Conservation (phyloP, 2,888 invertebrate species). For the Andricus curvator region DNA sequence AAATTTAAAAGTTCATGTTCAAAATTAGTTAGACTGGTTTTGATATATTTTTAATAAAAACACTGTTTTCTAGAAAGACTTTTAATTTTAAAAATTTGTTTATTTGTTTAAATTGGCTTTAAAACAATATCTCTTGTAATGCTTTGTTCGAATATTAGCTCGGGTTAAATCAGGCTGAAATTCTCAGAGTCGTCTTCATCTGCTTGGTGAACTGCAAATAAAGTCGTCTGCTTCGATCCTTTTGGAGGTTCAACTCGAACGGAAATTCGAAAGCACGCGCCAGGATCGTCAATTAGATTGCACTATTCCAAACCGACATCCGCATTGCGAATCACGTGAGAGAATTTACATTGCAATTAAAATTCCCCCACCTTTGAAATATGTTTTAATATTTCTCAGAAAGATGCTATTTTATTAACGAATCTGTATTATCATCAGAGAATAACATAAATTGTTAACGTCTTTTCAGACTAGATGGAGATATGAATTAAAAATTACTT, state of each 20-base stretch:
- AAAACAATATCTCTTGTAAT: background rate
- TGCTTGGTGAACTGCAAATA: slow-evolving; percentile 11
- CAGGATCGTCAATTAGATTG: slow-evolving; percentile 22
- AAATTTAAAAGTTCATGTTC: too few relatives aligned
- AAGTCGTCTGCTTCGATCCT: background rate
- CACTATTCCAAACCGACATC: slow-evolving; percentile 7
- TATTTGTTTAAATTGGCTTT: too few relatives aligned
- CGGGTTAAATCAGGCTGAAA: background rate
- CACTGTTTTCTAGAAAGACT: too few relatives aligned
- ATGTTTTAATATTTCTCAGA: background rate
- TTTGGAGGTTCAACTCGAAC: background rate
- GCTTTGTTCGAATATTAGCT: background rate
- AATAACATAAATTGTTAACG: too few relatives aligned
- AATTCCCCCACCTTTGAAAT: background rate
- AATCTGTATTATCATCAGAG: too few relatives aligned
- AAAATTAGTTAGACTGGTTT: too few relatives aligned
- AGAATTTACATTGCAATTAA: background rate
- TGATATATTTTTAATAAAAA: too few relatives aligned
- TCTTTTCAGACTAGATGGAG: too few relatives aligned
- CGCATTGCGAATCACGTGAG: slow-evolving; percentile 33
- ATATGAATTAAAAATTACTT: too few relatives aligned
- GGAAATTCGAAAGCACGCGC: slow-evolving; percentile 2
- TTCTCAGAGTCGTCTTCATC: background rate
- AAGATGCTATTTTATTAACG: too few relatives aligned
- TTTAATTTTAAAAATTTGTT: too few relatives aligned